Base-by-base conservation (phyloP, 2,888 invertebrate genomes). In the Mesorhabditis sp. region DNA sequence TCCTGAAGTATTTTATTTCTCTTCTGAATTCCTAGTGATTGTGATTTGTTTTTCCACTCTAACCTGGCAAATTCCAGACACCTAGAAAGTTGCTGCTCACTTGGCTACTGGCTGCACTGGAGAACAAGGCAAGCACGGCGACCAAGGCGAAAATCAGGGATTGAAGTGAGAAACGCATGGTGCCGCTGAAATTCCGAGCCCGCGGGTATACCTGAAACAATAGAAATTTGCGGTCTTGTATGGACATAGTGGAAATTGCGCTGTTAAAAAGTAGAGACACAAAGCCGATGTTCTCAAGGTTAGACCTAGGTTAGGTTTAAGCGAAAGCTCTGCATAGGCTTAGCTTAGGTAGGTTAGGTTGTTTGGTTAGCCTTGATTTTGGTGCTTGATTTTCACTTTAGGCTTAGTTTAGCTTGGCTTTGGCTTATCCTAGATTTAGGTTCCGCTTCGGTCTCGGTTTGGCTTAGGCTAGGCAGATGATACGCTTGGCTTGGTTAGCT, bases 301-400 rank as follows among this genome's bases (percentile, higher is more conserved):
- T 50, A 13, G 58, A n/a, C 58, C n/a, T 50, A 13, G 58, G 58
- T 50, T 50, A 13, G 58, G n/a, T n/a, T 50, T 50, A 13, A 2
- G 58, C 58, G 1, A 28, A 28, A 28, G 28, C 28, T 28, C 28
- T 28, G 28, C 28, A 28, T 28, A 28, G 28, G 28, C 28, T 28
- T 28, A 28, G 28, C n/a, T 50, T 50, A 50, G 28, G 58, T 50
- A 13, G 7, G 58, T 50, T n/a, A 50, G n/a, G 7, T 50, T 50
- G 58, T n/a, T 50, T 50, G 2, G 58, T 50, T 50, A n/a, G 58
- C 58, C n/a, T 50, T 50, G 58, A 2, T n/a, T 50, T 50, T 50
- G 58, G 58, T n/a, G 58, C 58, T 50, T 50, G 58, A n/a, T n/a
- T 50, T 50, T 50, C n/a, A n/a, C 10, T 13, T 50, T 50, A n/a